These are phyloP conservation scores for Platysternon megacephalum DNA, from an alignment of 2,113 vertebrate genomes.

Conservation along the genomic window DNA sequence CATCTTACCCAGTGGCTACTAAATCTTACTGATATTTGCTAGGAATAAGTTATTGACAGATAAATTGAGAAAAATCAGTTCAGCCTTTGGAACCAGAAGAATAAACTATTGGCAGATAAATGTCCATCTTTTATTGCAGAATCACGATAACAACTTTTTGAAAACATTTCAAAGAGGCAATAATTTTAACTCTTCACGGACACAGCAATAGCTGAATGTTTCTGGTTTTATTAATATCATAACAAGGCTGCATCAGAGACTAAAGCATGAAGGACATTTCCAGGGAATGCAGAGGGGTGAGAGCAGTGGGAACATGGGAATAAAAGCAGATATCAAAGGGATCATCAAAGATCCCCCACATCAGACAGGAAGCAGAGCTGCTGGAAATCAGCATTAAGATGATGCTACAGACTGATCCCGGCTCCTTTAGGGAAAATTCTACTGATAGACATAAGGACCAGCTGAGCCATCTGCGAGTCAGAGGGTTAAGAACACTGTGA, in stretches of 20 bases:
- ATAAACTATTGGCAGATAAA: not conserved
- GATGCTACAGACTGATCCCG: not conserved
- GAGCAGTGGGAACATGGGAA: not conserved
- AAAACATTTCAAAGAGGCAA: not conserved
- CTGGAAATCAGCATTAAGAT: not conserved
- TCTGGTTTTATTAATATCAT: not conserved
- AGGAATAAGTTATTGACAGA: not conserved
- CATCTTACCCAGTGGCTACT: not conserved
- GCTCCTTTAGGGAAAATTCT: not conserved
- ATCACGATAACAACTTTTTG: not conserved
- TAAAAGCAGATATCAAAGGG: not conserved
- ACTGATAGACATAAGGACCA: fast-evolving
- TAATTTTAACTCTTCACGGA: not conserved
- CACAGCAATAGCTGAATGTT: not conserved
- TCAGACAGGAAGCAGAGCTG: not conserved
- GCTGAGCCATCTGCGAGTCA: fast-evolving
- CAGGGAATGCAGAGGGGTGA: not conserved
- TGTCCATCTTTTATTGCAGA: not conserved
- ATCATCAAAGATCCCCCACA: not conserved
- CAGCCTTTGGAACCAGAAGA: not conserved
- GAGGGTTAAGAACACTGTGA: not conserved
- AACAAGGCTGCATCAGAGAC: not conserved
- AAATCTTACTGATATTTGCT: not conserved
- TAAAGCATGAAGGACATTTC: not conserved
- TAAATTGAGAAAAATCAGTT: not conserved